Base-by-base conservation (phyloP, 1,140 invertebrate species). In the Lordiphosa stackelbergi region DNA sequence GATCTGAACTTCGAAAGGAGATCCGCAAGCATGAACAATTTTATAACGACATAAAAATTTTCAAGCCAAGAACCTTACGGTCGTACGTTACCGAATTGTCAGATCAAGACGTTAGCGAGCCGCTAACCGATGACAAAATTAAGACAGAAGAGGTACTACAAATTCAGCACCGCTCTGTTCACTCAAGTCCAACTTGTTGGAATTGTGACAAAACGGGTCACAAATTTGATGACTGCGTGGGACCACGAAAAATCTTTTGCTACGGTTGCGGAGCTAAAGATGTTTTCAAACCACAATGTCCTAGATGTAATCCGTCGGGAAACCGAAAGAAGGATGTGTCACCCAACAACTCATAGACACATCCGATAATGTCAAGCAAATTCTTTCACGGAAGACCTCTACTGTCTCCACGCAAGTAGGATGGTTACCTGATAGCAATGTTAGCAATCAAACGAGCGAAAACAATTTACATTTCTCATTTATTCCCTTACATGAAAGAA, bases 1-100 rank as follows among this genome's bases (percentile, higher is more conserved):
- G 35, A n/a, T 37, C 35, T n/a, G 10, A 22, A 42, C 4, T 37
- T 42, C 35, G 35, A 13, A 5, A 8, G 4, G 35, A 52, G 16
- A 11, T 51, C 0, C 16, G 38, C 10, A 28, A 24, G 5, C 36
- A 63, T 41, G 35, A 63, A 10, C 47, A 51, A 5, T 51, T 51
- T n/a, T n/a, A n/a, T n/a, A n/a, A n/a, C n/a, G n/a, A n/a, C 56
- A 54, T 10, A 43, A 34, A 0, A n/a, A 62, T 9, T 8, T 42
- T 9, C 4, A 19, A 54, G 6, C 9, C 9, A 42, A 40, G 6
- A 13, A 22, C 41, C 10, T 9, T 36, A 3, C 34, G 42, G 5
- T 40, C 43, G 2, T 19, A 48, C 9, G 10, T 19, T 19, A 19
- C 19, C 2, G 19, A 19, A 19, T 19, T 19, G 19, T 19, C 19